Evolutionary conservation across 2,113 vertebrate species (phyloP).

Genomic region (Hassar affinis): DNA sequence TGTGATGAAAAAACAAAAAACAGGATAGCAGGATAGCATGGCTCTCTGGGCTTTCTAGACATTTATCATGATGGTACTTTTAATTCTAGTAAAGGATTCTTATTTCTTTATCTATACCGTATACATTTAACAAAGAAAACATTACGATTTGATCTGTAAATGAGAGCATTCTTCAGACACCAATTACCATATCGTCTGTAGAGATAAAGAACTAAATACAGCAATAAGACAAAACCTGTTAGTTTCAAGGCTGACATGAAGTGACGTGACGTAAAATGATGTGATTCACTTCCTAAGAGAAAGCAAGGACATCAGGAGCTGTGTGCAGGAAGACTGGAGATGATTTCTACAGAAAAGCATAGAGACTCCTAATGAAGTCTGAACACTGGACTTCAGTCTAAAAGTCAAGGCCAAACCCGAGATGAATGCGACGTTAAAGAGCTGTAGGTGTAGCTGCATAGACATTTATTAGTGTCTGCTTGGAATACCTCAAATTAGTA

Average conservation of each 20-base stretch:
- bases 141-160: background rate
- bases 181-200: too few species aligned
- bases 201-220: too few species aligned
- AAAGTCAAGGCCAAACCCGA: background rate
- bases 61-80: background rate
- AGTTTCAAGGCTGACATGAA: background rate
- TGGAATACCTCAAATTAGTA: background rate
- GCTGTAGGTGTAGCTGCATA: background rate
- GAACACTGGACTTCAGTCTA: background rate
- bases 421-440: conserved; percentile 11
- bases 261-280: too few species aligned
- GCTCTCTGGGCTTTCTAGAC: background rate
- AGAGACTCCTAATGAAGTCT: background rate
- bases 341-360: background rate
- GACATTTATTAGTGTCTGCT: background rate
- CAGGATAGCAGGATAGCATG: background rate
- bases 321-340: background rate
- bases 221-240: too few species aligned
- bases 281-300: background rate
- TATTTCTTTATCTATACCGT: background rate
- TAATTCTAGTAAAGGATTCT: background rate
- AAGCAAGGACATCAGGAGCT: background rate
- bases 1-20: conserved; percentile 38
- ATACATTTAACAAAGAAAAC: background rate
- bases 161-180: background rate